Conservation (phyloP, 2,888 invertebrate species). For the Brachypalpus laphriformis region DNA sequence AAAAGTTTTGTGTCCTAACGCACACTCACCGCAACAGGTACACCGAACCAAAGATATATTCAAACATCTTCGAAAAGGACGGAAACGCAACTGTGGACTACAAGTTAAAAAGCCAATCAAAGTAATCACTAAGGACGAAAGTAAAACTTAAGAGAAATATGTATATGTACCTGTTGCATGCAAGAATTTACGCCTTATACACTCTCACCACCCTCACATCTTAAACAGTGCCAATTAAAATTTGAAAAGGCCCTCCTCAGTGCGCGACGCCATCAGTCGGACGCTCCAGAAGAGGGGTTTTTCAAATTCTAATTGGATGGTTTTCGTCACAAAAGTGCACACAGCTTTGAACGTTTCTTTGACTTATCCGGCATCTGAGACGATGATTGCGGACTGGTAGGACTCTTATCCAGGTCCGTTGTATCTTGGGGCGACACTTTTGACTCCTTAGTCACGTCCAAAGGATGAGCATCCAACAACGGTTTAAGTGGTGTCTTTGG, state of each 20-base stretch:
- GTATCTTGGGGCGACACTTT: constrained; percentile 49
- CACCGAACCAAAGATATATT: neutral
- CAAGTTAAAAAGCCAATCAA: constrained; percentile 30
- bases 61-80: constrained; percentile 45
- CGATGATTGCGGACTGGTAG: constrained; percentile 80
- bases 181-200: neutral
- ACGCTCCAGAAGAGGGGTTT: constrained; percentile 76
- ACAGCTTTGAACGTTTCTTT: constrained; percentile 83
- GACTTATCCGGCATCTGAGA: constrained; percentile 78
- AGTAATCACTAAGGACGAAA: constrained; percentile 55
- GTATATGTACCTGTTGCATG: constrained; percentile 34
- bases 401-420: constrained; percentile 80
- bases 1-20: neutral
- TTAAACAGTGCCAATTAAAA: constrained; percentile 78
- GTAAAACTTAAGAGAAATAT: constrained; percentile 7
- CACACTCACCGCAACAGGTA: constrained; percentile 4
- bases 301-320: constrained; percentile 82
- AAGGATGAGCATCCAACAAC: constrained; percentile 80
- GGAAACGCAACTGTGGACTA: constrained; percentile 50
- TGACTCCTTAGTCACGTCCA: constrained; percentile 75
- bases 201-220: neutral
- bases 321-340: constrained; percentile 83
- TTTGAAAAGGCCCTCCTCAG: constrained; percentile 78
- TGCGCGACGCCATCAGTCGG: constrained; percentile 49
- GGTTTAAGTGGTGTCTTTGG: constrained; percentile 80